Evolutionary conservation across 2,888 invertebrate species (phyloP), one percentile per base, ranked within the genome.

Genomic region (Protophormia terraenovae): DNA sequence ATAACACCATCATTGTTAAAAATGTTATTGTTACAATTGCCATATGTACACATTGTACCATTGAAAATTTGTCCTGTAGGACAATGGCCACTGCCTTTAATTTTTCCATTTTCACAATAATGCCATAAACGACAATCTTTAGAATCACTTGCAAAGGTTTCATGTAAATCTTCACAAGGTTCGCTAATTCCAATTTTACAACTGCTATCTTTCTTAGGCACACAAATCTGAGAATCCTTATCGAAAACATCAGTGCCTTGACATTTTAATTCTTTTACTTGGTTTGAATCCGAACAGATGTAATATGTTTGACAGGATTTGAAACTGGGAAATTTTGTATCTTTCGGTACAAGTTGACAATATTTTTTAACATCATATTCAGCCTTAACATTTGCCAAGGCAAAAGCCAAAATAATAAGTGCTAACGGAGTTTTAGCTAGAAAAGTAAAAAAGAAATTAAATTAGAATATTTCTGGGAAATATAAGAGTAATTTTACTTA

Each of bases 311-410:
- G 69, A 27, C 89, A 89, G 1, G 83, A 79, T 1, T 75, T 47
- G 16, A 84, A 86, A 35, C 88, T 88, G 55, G 75, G 84, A 41
- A 89, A 79, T 19, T 73, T 80, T 8, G 80, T 79, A 24, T 87
- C 87, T 22, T 66, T 38, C n/a, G 69, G 19, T 8, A 88, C 71
- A 24, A 89, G 78, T 10, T 84, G 71, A 38, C 89, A 89, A 41
- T 83, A 82, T 0, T 41, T 67, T 24, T 72, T 29, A 0, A 45
- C 66, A 29, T 66, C 27, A 27, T 66, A 66, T n/a, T 27, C 66
- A 16, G 66, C 66, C 14, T 45, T 16, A 10, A 16, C n/a, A n/a
- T n/a, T n/a, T n/a, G n/a, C n/a, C n/a, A n/a, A n/a, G n/a, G n/a
- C n/a, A n/a, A n/a, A n/a, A n/a, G n/a, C n/a, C n/a, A n/a, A n/a